Evolutionary conservation across 2,888 invertebrate species (phyloP).

Genomic region (Megamerina dolium): DNA sequence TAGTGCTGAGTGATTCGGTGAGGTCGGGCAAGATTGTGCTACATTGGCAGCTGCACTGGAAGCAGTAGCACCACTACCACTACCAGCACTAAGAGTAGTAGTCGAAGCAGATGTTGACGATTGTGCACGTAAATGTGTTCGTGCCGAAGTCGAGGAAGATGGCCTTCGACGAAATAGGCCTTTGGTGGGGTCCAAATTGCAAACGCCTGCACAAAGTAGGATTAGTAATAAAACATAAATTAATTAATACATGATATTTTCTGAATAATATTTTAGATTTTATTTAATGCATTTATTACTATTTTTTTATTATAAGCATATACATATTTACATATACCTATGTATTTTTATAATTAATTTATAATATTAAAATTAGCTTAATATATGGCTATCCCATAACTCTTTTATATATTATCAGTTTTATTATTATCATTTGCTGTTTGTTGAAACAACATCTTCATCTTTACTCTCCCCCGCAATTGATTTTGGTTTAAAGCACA

Average conservation of each 20-base stretch:
- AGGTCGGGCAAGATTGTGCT: constrained; percentile 48
- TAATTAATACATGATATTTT: background rate
- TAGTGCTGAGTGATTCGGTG: constrained; percentile 44
- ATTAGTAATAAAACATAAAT: constrained; percentile 5
- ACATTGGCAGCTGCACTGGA: constrained; percentile 11
- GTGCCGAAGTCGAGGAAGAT: constrained; percentile 41
- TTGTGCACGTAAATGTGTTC: constrained; percentile 40
- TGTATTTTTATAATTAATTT: too few species aligned
- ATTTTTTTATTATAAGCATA: too few species aligned
- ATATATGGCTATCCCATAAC: too few species aligned
- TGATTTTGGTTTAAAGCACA: too few species aligned
- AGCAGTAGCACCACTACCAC: background rate
- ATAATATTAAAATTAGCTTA: too few species aligned
- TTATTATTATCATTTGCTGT: too few species aligned
- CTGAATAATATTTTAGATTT: too few species aligned
- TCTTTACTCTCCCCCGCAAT: too few species aligned
- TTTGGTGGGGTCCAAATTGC: constrained; percentile 46
- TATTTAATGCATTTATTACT: too few species aligned
- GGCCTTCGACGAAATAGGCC: constrained; percentile 48
- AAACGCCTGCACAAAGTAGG: constrained; percentile 35
- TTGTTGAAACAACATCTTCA: too few species aligned
- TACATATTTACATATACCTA: too few species aligned
- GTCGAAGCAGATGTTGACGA: constrained; percentile 25
- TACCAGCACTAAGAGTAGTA: constrained; percentile 7
- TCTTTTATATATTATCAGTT: too few species aligned